phyloP scores from a whole-genome alignment of 2,797 vertebrate genomes.

The Atherinosoma microstoma region DNA sequence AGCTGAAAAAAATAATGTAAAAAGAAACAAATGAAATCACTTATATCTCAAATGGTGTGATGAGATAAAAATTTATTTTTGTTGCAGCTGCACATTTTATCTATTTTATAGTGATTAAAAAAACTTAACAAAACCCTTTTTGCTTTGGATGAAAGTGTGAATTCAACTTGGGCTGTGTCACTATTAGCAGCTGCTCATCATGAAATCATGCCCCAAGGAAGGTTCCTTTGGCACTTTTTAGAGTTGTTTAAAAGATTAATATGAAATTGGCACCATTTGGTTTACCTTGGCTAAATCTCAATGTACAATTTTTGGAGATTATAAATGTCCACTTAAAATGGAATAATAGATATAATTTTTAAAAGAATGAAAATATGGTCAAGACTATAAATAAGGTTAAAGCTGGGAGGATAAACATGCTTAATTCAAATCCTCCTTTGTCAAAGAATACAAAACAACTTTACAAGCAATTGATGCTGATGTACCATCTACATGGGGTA shows the following conservation, averaged over 20 bases:
- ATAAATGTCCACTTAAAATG: not conserved
- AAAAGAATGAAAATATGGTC: not conserved
- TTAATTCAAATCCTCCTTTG: not conserved
- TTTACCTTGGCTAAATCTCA: constrained; percentile 21
- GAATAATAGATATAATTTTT: not conserved
- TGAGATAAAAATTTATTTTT: constrained; percentile 14
- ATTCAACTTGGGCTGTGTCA: constrained; percentile 40
- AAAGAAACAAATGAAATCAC: not conserved
- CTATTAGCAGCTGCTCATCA: constrained; percentile 40
- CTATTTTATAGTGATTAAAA: constrained; percentile 27
- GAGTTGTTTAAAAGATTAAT: constrained; percentile 27
- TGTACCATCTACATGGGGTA: not conserved
- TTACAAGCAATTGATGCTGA: not conserved
- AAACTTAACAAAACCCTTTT: constrained; percentile 28
- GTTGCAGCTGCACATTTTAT: constrained; percentile 3
- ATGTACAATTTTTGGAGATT: constrained; percentile 4
- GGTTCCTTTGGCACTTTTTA: constrained; percentile 14
- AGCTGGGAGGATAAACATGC: not conserved
- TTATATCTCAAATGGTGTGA: not conserved
- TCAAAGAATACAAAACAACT: not conserved
- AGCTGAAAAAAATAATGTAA: not conserved
- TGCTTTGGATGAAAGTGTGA: constrained; percentile 40
- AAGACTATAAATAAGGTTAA: not conserved
- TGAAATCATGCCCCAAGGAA: constrained; percentile 40
- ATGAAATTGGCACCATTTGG: constrained; percentile 29